phyloP scores from a whole-genome alignment of 2,888 invertebrate genomes.

The Orgyia antiqua region DNA sequence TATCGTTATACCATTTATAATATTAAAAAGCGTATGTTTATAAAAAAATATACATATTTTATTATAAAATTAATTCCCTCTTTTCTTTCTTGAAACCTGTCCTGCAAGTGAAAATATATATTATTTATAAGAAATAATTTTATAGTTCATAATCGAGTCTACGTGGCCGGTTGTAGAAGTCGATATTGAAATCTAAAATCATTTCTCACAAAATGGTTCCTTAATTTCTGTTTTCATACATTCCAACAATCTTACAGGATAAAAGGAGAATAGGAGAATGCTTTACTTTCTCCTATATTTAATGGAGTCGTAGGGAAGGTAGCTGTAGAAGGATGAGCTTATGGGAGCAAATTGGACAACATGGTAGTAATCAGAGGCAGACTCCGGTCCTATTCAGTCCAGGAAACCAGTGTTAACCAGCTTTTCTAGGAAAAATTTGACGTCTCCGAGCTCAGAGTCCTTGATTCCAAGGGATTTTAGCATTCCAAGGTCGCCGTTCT shows the following conservation, averaged over 20 bases:
- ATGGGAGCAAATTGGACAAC: conserved; percentile 82
- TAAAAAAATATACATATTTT: conserved; percentile 56
- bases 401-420: conserved; percentile 96
- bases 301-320: conserved; percentile 78
- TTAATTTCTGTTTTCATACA: conserved; percentile 35
- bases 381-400: conserved; percentile 90
- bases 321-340: conserved; percentile 85
- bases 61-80: conserved; percentile 43
- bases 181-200: conserved; percentile 30
- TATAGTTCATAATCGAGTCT: conserved; percentile 39
- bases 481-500: conserved; percentile 96
- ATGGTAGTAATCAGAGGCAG: conserved; percentile 85
- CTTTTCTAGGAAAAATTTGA: conserved; percentile 97
- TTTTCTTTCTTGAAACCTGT: conserved; percentile 20
- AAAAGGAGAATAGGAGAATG: conserved; percentile 17
- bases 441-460: conserved; percentile 95
- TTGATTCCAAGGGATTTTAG: conserved; percentile 95
- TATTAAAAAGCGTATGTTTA: conserved; percentile 40
- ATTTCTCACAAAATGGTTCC: conserved; percentile 19
- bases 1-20: conserved; percentile 18
- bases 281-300: conserved; percentile 63
- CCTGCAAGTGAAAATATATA: conserved; percentile 16
- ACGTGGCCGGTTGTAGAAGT: conserved; percentile 68
- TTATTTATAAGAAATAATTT: conserved; percentile 25
- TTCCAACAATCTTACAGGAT: conserved; percentile 40